Percentiles rank a stretch among this genome's conserved stretches.
Conservation (phyloP, 2,113 vertebrate genomes). For the Probosciger aterrimus region DNA sequence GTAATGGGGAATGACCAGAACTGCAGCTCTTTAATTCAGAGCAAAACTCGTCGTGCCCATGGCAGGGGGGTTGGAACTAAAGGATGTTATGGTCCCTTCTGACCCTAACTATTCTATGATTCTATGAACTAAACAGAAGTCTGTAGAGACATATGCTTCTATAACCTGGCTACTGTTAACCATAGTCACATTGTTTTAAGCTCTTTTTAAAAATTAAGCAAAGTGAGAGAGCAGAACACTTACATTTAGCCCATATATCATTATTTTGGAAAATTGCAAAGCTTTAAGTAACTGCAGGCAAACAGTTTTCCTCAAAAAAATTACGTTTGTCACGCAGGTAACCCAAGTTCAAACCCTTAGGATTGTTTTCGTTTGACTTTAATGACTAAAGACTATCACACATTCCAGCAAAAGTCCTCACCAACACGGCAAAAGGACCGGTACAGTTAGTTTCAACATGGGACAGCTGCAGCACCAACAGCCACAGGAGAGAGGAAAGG, state of each 20-base stretch:
- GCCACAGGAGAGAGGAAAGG: not conserved
- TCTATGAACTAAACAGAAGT: not conserved
- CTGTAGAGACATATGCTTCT: rapidly evolving
- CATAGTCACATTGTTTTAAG: not conserved
- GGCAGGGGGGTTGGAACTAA: not conserved
- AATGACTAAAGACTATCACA: not conserved
- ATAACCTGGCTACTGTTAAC: not conserved
- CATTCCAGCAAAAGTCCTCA: not conserved
- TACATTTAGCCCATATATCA: not conserved
- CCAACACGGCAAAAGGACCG: not conserved
- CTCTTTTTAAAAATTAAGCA: not conserved
- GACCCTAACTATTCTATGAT: not conserved
- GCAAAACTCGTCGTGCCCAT: not conserved
- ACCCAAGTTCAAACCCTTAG: not conserved
- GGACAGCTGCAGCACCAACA: not conserved
- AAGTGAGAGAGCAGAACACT: not conserved
- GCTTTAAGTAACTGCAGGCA: not conserved
- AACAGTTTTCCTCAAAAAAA: not conserved
- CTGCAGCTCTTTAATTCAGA: not conserved
- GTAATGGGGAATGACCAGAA: not conserved
- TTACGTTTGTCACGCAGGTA: rapidly evolving
- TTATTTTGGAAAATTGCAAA: not conserved
- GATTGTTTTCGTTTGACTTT: not conserved
- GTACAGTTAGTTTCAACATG: not conserved
- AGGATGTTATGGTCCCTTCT: not conserved